Evolutionary conservation across 2,888 invertebrate species (phyloP), one percentile per base, ranked within the genome.

Genomic region (Lacanobia wlatinum): DNA sequence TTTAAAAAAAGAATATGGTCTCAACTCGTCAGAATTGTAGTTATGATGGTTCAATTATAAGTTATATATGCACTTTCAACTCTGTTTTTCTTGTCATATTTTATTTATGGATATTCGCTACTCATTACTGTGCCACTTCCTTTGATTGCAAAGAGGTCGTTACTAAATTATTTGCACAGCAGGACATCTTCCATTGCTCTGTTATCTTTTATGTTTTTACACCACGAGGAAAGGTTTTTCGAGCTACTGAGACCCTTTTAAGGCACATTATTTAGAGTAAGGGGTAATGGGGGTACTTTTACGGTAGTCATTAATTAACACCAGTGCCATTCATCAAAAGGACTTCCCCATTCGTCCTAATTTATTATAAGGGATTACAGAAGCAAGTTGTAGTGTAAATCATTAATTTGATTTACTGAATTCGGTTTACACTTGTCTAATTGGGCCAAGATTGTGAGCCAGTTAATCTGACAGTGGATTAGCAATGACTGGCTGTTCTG

Each of bases 381-480:
- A 53, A 66, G 14, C 8, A 28, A 66, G 10, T 48, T 72, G 16
- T 50, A 18, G 12, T 21, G 9, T 34, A n/a, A 50, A 40, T 63
- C 34, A 60, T 60, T 60, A 38, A 53, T 63, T 63, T 66, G 58
- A 78, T 70, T 64, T 23, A 71, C 16, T 40, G 14, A 46, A 16
- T 38, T 23, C 0, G 9, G 55, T 64, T 65, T 43, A 50, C 34
- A 28, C 63, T 60, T 55, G 75, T 48, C 75, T 16, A 16, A 66
- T 28, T 59, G 14, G 21, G 21, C 40, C 18, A 14, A 63, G 55
- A 50, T 73, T 58, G 50, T 53, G 48, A 40, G 9, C 16, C 40
- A 34, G 28, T 67, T 56, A 76, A 76, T 70, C 34, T 50, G 43
- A 21, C 48, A 23, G 43, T 6, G 43, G 38, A 76, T 76, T 76